Base-by-base conservation (phyloP, 1,140 invertebrate genomes). In the Medauroidea extradentata region DNA sequence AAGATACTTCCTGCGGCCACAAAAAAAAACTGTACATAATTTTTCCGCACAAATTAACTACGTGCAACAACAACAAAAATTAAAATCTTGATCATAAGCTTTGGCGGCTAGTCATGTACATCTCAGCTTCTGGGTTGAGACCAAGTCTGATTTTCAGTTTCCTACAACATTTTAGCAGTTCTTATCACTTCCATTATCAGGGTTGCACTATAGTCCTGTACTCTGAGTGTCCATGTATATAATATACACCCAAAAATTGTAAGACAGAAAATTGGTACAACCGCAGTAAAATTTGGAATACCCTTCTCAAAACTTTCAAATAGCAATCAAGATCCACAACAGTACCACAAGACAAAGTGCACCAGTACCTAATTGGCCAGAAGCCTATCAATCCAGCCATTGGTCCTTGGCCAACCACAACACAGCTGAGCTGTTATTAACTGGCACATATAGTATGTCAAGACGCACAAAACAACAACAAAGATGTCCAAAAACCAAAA, bases 1-100 rank as follows among this genome's bases (percentile, higher is more conserved):
- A 43, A 94, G 79, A 70, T 93, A 94, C 71, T 87, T 86, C 64
- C 85, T 87, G 67, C 44, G 72, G 61, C 62, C 54, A 63, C 64
- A 23, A 24, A 49, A 18, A 56, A 53, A 23, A 21, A 50, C 8
- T 56, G 64, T 64, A 55, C 60, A 52, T 24, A 64, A 53, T 11
- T 18, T 41, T 57, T 23, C 25, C 16, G 3, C 51, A 52, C 4
- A 46, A 34, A 38, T 34, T 29, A 51, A 27, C 46, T 57, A 29
- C 14, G 16, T 1, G 8, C n/a, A 50, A 50, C 4, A 21, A 50
- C n/a, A 18, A 21, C n/a, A 18, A 3, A 21, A 21, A 41, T 3
- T 3, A 54, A 16, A 1, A 11, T 29, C 14, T 3, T 23, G 38
- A 53, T 14, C 7, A 41, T 23, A 23, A 23, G 19, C 41, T 7